Evolutionary conservation across 2,113 vertebrate species (phyloP).

Genomic region (Amazona guildingii): DNA sequence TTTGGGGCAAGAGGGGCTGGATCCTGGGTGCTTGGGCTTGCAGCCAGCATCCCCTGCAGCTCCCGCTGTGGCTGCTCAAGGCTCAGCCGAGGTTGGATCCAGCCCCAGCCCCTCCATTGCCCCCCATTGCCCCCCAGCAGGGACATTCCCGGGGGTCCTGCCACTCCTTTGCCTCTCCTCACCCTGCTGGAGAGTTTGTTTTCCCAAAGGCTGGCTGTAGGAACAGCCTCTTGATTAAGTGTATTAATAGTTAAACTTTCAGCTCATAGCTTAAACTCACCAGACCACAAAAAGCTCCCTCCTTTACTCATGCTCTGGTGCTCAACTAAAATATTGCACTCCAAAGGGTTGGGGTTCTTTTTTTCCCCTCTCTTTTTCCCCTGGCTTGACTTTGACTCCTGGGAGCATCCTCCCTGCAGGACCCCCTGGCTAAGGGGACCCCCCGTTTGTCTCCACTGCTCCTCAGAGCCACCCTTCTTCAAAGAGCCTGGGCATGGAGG

Average conservation of each 20-base stretch:
- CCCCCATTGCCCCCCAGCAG: not conserved
- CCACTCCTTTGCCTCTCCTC: not conserved
- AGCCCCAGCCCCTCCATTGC: not conserved
- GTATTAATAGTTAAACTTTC: constrained; percentile 85
- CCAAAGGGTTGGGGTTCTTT: constrained; percentile 25
- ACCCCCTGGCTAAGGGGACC: not conserved
- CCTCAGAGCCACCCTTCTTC: not conserved
- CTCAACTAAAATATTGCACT: constrained; percentile 82
- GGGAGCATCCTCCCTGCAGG: not conserved
- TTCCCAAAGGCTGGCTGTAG: constrained; percentile 29
- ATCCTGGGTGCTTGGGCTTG: not conserved
- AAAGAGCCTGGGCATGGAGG: not conserved
- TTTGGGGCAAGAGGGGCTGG: accelerated
- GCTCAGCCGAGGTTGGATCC: not conserved
- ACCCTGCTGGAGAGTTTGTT: constrained; percentile 33
- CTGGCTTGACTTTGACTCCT: constrained; percentile 26
- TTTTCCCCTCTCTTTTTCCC: not conserved
- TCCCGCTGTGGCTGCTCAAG: not conserved
- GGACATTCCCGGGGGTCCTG: not conserved
- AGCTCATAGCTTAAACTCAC: constrained; percentile 83
- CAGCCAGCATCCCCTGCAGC: not conserved
- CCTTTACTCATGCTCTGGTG: constrained; percentile 81
- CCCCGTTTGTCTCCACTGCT: not conserved
- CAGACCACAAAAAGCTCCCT: constrained; percentile 82
- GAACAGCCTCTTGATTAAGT: constrained; percentile 72